Evolutionary conservation across 2,797 vertebrate genomes (phyloP).

Genomic region (Xenops minutus): DNA sequence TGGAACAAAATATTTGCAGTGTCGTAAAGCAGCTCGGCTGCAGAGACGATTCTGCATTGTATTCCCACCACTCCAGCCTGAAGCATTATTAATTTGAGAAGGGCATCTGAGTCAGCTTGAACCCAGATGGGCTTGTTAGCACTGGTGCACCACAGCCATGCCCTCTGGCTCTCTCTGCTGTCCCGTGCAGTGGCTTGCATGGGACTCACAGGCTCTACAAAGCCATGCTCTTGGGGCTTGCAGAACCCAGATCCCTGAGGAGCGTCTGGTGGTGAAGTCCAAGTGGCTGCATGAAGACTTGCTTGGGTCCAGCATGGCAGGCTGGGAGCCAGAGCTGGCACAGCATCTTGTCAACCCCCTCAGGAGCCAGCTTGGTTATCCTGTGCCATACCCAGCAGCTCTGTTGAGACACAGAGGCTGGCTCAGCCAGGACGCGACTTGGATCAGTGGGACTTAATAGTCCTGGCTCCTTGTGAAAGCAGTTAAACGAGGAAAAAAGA

Average conservation of each 20-base stretch:
- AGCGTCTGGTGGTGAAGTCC: background rate
- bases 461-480: background rate
- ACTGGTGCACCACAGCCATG: accelerated
- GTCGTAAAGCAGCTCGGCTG: accelerated
- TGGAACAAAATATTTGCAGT: background rate
- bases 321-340: background rate
- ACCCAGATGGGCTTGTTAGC: background rate
- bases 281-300: accelerated
- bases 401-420: background rate
- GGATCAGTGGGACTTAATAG: background rate
- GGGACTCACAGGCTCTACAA: background rate
- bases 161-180: background rate
- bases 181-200: accelerated
- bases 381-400: accelerated
- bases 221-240: background rate
- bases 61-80: background rate
- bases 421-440: background rate
- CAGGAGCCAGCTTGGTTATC: background rate
- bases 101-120: background rate
- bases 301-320: background rate
- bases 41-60: background rate
- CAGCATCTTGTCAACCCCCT: background rate
- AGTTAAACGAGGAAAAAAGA: background rate
- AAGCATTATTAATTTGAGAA: background rate
- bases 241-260: background rate